A percentile compares a stretch with the other conserved stretches of the same genome.
phyloP scores from a whole-genome alignment of 2,888 invertebrate genomes.

The Malacosoma neustria region DNA sequence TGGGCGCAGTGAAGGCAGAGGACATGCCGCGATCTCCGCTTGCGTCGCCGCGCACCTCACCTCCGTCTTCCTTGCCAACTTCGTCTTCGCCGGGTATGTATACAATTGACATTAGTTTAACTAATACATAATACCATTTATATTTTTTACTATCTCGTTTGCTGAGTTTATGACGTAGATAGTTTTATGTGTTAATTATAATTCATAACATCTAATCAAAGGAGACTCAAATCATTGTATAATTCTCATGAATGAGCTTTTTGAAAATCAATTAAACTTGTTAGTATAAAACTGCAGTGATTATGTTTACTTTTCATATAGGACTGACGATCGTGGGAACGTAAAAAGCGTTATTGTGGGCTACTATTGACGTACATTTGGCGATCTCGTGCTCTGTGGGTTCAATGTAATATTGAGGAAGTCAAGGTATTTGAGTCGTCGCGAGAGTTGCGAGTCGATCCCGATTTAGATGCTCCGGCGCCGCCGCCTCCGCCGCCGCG shows the following conservation, averaged over 20 bases:
- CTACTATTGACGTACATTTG: constrained; percentile 67
- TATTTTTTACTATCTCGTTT: constrained; percentile 32
- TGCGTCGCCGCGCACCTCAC: constrained; percentile 44
- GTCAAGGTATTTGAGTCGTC: constrained; percentile 74
- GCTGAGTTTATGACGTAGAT: constrained; percentile 27
- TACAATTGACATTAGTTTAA: constrained; percentile 4
- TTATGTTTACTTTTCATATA: too few species aligned
- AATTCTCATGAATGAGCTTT: too few species aligned
- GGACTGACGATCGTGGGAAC: too few species aligned
- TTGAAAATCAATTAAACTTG: too few species aligned
- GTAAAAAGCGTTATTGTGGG: constrained; percentile 44
- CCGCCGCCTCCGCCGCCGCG: constrained; percentile 59
- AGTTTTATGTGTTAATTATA: neutral
- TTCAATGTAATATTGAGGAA: constrained; percentile 76
- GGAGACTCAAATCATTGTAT: too few species aligned
- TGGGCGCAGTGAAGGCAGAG: constrained; percentile 32
- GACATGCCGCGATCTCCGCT: constrained; percentile 42
- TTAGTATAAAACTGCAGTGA: too few species aligned
- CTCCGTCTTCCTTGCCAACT: constrained; percentile 36
- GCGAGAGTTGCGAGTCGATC: constrained; percentile 70
- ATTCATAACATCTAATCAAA: too few species aligned
- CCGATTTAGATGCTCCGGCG: constrained; percentile 74
- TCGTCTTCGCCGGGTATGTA: constrained; percentile 55
- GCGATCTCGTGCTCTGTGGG: constrained; percentile 62
- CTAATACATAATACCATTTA: constrained; percentile 16